Evolutionary conservation across 2,888 invertebrate species (phyloP).

Genomic region (Ceramica pisi): DNA sequence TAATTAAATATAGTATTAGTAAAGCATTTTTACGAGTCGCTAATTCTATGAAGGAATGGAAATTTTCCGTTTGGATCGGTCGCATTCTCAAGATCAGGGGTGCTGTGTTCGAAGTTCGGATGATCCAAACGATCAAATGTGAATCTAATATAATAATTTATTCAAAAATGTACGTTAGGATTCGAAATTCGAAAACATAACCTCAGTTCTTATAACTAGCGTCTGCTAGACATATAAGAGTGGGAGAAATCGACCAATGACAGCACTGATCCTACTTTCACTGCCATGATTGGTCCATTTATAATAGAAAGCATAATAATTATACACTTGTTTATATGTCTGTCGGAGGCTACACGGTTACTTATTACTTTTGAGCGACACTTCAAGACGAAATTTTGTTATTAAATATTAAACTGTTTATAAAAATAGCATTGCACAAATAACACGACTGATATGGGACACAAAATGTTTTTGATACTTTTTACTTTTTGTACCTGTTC

Average conservation of each 20-base stretch:
- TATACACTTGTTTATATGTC: slow-evolving; percentile 90
- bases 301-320: slow-evolving; percentile 83
- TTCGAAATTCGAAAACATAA: slow-evolving; percentile 82
- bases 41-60: slow-evolving; percentile 89
- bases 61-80: slow-evolving; percentile 83
- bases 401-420: slow-evolving; percentile 80
- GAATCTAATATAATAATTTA: slow-evolving; percentile 29
- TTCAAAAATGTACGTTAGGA: slow-evolving; percentile 47
- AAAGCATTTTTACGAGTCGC: slow-evolving; percentile 87
- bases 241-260: slow-evolving; percentile 89
- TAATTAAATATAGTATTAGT: slow-evolving; percentile 84
- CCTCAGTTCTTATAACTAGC: slow-evolving; percentile 85
- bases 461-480: slow-evolving; percentile 90
- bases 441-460: slow-evolving; percentile 90
- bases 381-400: slow-evolving; percentile 88
- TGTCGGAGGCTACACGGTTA: slow-evolving; percentile 89
- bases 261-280: slow-evolving; percentile 87
- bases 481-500: slow-evolving; percentile 87
- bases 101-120: slow-evolving; percentile 81
- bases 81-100: slow-evolving; percentile 89
- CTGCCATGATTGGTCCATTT: slow-evolving; percentile 91
- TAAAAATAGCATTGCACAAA: slow-evolving; percentile 89
- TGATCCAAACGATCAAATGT: slow-evolving; percentile 36
- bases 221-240: slow-evolving; percentile 89
- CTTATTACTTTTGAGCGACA: slow-evolving; percentile 89